Conservation (phyloP, 2,888 invertebrate species). For the Octonoba sinensis region DNA sequence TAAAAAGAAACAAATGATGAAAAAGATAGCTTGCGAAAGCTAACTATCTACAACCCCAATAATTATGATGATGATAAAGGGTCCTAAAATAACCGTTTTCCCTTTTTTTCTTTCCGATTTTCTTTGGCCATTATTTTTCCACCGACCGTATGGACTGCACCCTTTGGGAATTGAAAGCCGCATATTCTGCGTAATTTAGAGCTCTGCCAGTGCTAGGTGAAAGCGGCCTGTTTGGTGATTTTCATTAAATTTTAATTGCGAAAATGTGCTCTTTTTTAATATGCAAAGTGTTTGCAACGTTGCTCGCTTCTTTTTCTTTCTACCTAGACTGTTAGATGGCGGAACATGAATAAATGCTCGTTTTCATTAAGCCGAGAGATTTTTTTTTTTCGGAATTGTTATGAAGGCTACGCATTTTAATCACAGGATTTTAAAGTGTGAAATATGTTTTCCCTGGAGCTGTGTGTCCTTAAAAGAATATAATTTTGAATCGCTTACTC, state of each 20-base stretch:
- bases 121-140: constrained; percentile 32
- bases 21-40: constrained; percentile 45
- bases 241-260: constrained; percentile 55
- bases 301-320: no score
- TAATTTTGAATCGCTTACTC: no score
- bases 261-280: constrained; percentile 21
- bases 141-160: not conserved
- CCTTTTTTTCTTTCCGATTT: constrained; percentile 25
- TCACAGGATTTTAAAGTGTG: no score
- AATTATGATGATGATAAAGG: constrained; percentile 55
- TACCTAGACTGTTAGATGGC: no score
- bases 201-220: constrained; percentile 29
- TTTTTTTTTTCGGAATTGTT: no score
- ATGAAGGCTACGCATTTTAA: no score
- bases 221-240: constrained; percentile 32
- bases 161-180: constrained; percentile 26
- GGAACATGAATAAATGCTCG: no score
- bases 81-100: constrained; percentile 47
- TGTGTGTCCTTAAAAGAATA: no score
- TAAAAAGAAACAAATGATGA: constrained; percentile 58
- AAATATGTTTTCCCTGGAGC: no score
- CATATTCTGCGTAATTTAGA: constrained; percentile 33
- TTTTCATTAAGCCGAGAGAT: no score
- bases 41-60: constrained; percentile 56
- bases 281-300: constrained; percentile 5